Percentiles rank a stretch among this genome's conserved stretches.
Evolutionary conservation across 2,888 invertebrate genomes (phyloP).

Genomic region (Saturnia japonica): DNA sequence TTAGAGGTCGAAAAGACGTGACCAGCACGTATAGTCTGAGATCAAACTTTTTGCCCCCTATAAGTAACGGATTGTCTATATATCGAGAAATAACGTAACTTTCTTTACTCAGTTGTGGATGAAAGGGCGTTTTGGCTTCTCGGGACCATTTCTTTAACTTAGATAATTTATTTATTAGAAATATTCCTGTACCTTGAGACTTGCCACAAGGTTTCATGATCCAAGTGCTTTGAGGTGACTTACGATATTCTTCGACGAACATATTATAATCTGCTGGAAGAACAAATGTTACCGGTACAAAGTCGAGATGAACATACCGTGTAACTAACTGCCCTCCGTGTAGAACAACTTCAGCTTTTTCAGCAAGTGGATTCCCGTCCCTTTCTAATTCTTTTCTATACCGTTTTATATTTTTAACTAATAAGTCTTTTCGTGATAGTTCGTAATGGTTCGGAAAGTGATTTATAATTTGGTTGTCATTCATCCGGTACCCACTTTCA

Average conservation of each 20-base stretch:
- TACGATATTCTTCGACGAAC: slow-evolving; percentile 97
- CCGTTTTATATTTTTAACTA: slow-evolving; percentile 97
- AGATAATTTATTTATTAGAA: slow-evolving; percentile 96
- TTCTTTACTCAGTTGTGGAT: slow-evolving; percentile 91
- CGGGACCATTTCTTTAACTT: slow-evolving; percentile 96
- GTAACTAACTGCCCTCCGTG: slow-evolving; percentile 84
- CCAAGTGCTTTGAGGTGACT: slow-evolving; percentile 97
- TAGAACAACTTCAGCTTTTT: slow-evolving; percentile 82
- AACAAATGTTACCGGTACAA: slow-evolving; percentile 96
- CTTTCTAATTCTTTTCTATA: slow-evolving; percentile 96
- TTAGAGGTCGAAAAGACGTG: slow-evolving; percentile 95
- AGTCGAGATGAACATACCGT: slow-evolving; percentile 92
- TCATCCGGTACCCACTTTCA: slow-evolving; percentile 67
- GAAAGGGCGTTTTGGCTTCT: slow-evolving; percentile 92
- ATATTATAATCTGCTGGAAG: slow-evolving; percentile 97
- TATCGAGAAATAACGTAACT: slow-evolving; percentile 98
- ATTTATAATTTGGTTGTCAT: slow-evolving; percentile 96
- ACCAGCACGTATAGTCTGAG: slow-evolving; percentile 95
- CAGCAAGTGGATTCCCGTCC: slow-evolving; percentile 93
- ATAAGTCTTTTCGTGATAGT: slow-evolving; percentile 95
- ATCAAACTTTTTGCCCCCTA: slow-evolving; percentile 98
- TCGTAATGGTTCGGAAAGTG: slow-evolving; percentile 98
- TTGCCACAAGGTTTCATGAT: slow-evolving; percentile 99
- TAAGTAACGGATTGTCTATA: slow-evolving; percentile 96
- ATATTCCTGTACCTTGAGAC: slow-evolving; percentile 96